Conservation (phyloP, 1,140 invertebrate genomes). For the Nephotettix cincticeps region DNA sequence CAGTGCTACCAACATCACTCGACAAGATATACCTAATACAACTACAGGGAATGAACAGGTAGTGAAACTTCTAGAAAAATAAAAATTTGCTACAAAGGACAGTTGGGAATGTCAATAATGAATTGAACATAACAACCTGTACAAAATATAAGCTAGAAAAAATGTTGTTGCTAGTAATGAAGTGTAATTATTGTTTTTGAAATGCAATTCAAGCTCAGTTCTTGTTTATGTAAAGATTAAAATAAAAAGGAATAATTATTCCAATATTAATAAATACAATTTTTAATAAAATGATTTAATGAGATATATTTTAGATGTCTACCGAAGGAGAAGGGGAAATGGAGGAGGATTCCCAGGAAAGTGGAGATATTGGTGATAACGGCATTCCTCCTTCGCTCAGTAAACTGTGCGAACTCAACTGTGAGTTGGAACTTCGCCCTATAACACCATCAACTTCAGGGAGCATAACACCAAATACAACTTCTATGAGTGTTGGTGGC, state of each 20-base stretch:
- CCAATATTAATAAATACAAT: background rate
- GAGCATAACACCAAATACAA: too few relatives aligned
- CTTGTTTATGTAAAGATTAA: background rate
- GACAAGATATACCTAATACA: background rate
- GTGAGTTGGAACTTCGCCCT: background rate
- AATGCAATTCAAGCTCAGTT: too few relatives aligned
- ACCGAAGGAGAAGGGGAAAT: background rate
- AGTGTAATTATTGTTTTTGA: background rate
- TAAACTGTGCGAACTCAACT: slow-evolving; percentile 9
- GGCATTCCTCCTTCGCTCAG: background rate
- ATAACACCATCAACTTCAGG: background rate
- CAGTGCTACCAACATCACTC: background rate
- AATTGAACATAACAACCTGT: background rate
- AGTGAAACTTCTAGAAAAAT: too few relatives aligned
- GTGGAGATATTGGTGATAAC: background rate
- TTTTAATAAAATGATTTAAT: slow-evolving; percentile 43
- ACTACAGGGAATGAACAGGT: too few relatives aligned
- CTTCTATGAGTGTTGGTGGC: background rate
- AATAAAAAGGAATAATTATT: background rate
- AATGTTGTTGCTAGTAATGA: background rate
- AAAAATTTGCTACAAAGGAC: too few relatives aligned
- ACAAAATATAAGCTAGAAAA: background rate
- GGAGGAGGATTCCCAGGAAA: slow-evolving; percentile 2
- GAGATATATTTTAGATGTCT: background rate
- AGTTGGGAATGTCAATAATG: too few relatives aligned